Evolutionary conservation across 2,797 vertebrate species (phyloP).

Genomic region (Xiphorhynchus erythropygius): DNA sequence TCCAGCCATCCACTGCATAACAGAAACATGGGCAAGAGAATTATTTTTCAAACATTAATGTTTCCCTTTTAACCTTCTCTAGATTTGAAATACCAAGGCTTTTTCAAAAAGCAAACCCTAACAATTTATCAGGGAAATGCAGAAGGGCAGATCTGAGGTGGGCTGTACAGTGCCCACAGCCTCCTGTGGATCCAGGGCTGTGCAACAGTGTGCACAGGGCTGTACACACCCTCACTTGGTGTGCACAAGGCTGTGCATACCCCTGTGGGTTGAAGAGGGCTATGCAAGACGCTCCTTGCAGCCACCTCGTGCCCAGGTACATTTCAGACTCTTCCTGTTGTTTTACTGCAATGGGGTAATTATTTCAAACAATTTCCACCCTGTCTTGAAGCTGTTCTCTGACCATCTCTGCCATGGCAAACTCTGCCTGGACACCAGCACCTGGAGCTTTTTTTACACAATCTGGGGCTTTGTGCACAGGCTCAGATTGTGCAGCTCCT

Average conservation of each 20-base stretch:
- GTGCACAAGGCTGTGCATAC: accelerated
- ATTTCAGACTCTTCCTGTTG: not conserved
- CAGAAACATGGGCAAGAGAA: not conserved
- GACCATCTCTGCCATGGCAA: not conserved
- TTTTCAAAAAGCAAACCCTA: not conserved
- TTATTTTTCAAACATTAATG: not conserved
- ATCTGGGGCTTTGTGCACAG: accelerated
- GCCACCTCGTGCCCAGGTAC: not conserved
- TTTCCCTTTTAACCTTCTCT: not conserved
- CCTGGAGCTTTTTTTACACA: not conserved
- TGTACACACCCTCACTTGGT: not conserved
- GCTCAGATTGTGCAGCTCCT: not conserved
- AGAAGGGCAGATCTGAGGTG: accelerated
- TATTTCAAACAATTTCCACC: not conserved
- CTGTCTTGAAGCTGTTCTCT: not conserved
- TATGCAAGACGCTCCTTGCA: not conserved
- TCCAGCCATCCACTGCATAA: not conserved
- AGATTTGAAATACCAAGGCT: not conserved
- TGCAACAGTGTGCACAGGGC: accelerated
- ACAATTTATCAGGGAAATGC: not conserved
- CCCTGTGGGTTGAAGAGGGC: accelerated
- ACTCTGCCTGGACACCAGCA: not conserved
- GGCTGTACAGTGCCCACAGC: accelerated
- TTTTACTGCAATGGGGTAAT: not conserved
- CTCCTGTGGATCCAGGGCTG: accelerated